Conservation (phyloP, 1,140 invertebrate species). For the Mesaphorura yosii region DNA sequence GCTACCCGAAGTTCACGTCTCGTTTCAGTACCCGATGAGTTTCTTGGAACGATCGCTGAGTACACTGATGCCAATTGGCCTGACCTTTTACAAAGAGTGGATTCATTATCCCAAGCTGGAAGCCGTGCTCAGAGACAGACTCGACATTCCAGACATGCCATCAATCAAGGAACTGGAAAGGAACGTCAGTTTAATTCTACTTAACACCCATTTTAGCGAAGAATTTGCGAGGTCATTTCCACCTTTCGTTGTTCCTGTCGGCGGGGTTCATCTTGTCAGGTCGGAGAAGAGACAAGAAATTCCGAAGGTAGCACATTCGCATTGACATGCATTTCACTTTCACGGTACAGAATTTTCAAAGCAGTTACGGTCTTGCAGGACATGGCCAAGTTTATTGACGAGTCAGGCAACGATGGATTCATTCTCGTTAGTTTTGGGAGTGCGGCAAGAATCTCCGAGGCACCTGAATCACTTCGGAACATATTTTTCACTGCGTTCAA, state of each 20-base stretch:
- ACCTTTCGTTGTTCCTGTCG: constrained; percentile 16
- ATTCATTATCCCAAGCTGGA: constrained; percentile 6
- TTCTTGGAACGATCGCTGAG: constrained; percentile 11
- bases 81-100: not conserved
- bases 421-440: constrained; percentile 18
- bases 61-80: constrained; percentile 4
- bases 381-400: constrained; percentile 7
- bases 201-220: constrained; percentile 22
- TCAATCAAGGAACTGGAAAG: not conserved
- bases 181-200: constrained; percentile 13
- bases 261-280: constrained; percentile 11
- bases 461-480: not conserved
- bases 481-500: constrained; percentile 9
- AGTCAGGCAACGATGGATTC: constrained; percentile 7
- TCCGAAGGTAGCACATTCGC: not conserved
- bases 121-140: not conserved
- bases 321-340: not conserved
- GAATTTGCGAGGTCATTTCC: constrained; percentile 23
- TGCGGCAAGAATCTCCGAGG: not conserved
- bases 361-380: constrained; percentile 1
- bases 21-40: constrained; percentile 2
- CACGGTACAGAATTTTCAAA: not conserved
- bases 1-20: constrained; percentile 14
- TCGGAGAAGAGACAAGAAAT: not conserved
- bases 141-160: not conserved